Percentiles rank a stretch among this genome's conserved stretches.
Evolutionary conservation across 2,888 invertebrate genomes (phyloP).

Genomic region (Apodemia zela): DNA sequence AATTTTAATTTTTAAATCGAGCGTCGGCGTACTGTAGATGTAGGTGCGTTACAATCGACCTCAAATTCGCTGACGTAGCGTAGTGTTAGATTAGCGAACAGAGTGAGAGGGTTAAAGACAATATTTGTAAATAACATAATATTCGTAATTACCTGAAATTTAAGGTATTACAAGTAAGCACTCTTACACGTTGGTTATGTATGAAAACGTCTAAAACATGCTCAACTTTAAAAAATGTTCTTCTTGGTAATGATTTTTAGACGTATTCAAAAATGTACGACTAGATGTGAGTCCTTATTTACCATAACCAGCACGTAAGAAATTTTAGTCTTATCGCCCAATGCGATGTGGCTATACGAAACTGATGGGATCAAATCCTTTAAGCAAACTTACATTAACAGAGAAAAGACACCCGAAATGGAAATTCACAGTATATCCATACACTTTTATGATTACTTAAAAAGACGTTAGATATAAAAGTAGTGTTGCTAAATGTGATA

Average conservation of each 20-base stretch:
- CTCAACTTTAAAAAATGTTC: constrained; percentile 8
- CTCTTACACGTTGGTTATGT: constrained; percentile 28
- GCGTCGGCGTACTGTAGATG: constrained; percentile 60
- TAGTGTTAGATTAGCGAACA: constrained; percentile 76
- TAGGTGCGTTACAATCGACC: constrained; percentile 70
- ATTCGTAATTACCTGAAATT: constrained; percentile 73
- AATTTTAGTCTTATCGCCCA: constrained; percentile 37
- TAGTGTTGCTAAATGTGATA: constrained; percentile 80
- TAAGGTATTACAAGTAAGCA: constrained; percentile 66
- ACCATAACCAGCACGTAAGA: constrained; percentile 31
- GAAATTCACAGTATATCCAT: constrained; percentile 67
- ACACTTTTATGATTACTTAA: constrained; percentile 63
- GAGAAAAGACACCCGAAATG: constrained; percentile 56
- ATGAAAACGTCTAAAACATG: constrained; percentile 15
- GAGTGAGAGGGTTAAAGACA: constrained; percentile 81
- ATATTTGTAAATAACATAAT: constrained; percentile 78
- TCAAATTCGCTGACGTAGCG: constrained; percentile 71
- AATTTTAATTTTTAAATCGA: constrained; percentile 60
- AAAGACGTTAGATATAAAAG: constrained; percentile 74
- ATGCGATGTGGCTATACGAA: constrained; percentile 65
- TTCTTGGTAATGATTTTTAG: neutral
- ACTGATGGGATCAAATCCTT: constrained; percentile 82
- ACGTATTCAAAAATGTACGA: neutral
- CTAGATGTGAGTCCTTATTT: neutral
- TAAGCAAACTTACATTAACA: constrained; percentile 76